Evolutionary conservation across 2,113 vertebrate genomes (phyloP).

Genomic region (Progne subis): DNA sequence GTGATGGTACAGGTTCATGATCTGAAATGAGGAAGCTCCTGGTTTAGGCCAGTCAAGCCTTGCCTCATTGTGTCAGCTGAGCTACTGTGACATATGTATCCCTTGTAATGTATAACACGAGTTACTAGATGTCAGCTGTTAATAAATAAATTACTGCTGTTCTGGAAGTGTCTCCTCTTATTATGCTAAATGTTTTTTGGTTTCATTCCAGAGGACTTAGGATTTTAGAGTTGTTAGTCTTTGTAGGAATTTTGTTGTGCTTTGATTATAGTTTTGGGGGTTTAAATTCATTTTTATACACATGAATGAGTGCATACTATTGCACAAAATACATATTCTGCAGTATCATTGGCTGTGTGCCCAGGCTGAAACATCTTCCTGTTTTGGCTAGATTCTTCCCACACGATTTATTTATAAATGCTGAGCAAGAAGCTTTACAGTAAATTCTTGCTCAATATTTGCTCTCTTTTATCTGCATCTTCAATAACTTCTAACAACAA

Average conservation of each 20-base stretch:
- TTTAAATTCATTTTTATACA: not conserved
- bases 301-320: not conserved
- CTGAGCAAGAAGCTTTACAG: not conserved
- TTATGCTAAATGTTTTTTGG: fast-evolving
- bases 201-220: not conserved
- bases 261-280: not conserved
- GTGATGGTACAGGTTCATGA: not conserved
- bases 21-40: not conserved
- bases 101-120: not conserved
- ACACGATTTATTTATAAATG: not conserved
- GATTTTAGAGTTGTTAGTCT: not conserved
- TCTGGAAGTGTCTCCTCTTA: not conserved
- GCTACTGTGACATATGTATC: not conserved
- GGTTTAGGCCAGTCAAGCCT: not conserved
- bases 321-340: not conserved
- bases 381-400: not conserved
- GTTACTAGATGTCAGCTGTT: not conserved
- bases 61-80: not conserved
- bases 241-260: not conserved
- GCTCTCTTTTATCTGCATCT: not conserved
- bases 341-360: not conserved
- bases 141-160: not conserved
- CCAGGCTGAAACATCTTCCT: conserved; percentile 14
- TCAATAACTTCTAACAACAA: not conserved
- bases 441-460: not conserved